Base-by-base conservation (phyloP, 2,113 vertebrate species). In the Syngnathus floridae region DNA sequence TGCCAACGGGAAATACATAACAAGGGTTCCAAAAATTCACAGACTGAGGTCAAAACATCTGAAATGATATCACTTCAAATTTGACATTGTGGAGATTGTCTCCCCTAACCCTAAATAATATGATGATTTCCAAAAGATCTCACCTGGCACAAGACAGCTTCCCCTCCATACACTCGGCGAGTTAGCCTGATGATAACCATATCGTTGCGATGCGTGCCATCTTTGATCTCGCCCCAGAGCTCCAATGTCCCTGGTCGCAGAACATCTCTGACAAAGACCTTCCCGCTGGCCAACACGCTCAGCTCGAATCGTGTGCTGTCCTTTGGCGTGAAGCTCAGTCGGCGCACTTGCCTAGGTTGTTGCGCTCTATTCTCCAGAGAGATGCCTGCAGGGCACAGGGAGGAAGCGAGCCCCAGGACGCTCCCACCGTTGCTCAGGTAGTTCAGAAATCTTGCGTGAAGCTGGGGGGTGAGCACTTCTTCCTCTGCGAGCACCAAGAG, bases 131-230 rank as follows among this genome's bases (percentile, higher is more conserved):
- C 12, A 41, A 41, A 12, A 43, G 16, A 36, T n/a, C 45, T 73
- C 92, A 98, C 96, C 95, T 99, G 96, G 82, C 88, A 94, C 2
- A 98, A 92, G 49, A 99, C 65, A 17, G 95, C 95, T 85, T 94
- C 93, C 26, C 97, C 97, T 9, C 91, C 89, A 0, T 71, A 38
- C 4, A 75, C 78, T 40, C 93, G 93, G 0, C 91, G 88, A 1
- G 89, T 85, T 56, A 96, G 75, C 1, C 89, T 90, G 45, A 97
- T 88, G 0, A 98, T 88, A 26, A 92, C 89, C 45, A 79, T 62
- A 49, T 95, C 93, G 36, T 81, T 76, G 8, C 75, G 73, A 26
- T 77, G 55, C 3, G 66, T 7, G 8, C 10, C 1, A 1, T 84
- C 87, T 7, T 81, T 89, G 62, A 97, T 87, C 49, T 78, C 88